Conservation (phyloP, 1,140 invertebrate species). For the Gryllus bimaculatus region DNA sequence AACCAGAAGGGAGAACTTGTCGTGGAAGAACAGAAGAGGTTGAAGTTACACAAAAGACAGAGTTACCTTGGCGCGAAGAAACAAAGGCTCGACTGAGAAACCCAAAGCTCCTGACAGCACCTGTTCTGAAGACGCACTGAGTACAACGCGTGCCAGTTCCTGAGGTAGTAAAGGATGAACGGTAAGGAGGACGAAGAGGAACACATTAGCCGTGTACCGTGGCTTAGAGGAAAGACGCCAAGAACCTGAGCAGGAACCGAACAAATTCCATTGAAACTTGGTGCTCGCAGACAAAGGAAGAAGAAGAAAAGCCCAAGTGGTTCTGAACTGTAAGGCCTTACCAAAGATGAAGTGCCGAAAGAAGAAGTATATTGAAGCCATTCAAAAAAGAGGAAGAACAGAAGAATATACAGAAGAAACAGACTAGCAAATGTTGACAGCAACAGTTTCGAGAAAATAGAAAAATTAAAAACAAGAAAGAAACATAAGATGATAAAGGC, state of each 20-base stretch:
- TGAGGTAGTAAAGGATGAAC: conserved; percentile 24
- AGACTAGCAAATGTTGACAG: background rate
- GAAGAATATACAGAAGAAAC: background rate
- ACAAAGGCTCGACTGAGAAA: conserved; percentile 12
- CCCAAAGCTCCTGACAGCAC: conserved; percentile 6
- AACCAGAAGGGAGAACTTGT: conserved; percentile 10
- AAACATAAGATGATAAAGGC: background rate
- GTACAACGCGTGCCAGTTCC: no score
- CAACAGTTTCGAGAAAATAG: background rate
- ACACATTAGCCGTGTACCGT: conserved; percentile 8
- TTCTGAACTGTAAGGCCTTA: conserved; percentile 23
- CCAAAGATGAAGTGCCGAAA: conserved; percentile 26
- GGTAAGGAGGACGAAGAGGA: conserved; percentile 17
- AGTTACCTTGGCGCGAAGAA: conserved; percentile 11
- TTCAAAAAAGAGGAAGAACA: conserved; percentile 24
- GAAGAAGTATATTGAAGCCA: conserved; percentile 26
- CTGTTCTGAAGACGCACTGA: no score
- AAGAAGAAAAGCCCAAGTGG: conserved; percentile 24
- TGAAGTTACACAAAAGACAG: background rate
- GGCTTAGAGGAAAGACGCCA: conserved; percentile 28
- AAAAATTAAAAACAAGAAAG: background rate
- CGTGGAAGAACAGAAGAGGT: background rate
- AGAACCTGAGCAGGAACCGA: conserved; percentile 25
- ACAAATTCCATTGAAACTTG: conserved; percentile 21
- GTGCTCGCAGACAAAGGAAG: conserved; percentile 28